Evolutionary conservation across 53 echinoderm and acorn worm species (phyloP), one percentile per base, ranked within the genome.

Genomic region (Temnopleurus reevesii): DNA sequence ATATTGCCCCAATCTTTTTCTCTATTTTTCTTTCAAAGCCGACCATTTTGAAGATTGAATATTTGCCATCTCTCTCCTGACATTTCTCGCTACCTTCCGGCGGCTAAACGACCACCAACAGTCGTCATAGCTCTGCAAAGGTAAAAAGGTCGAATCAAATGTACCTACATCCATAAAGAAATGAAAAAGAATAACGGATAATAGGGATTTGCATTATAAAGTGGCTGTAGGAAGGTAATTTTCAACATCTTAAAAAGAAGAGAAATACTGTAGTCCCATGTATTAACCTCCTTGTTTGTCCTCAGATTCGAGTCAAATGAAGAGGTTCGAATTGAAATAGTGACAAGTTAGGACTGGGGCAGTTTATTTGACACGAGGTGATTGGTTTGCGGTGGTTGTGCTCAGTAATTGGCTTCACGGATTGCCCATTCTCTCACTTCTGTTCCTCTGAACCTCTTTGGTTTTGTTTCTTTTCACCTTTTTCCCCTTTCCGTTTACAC

Each of bases 321-420:
- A 66, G n/a, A 66, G 66, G 66, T 41, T 66, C 8, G 36, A 66
- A 41, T 66, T 41, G 41, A 66, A 66, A 38, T 38, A 66, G 35
- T 66, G 66, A 66, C 66, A 66, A 18, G 66, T 36, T 66, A 21
- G 36, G 66, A 66, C 41, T n/a, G 66, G 41, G 66, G 66, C 66
- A 41, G 35, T 66, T 66, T 66, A 41, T 66, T 66, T 66, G 66
- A 38, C 66, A 41, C 27, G 6, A 3, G 38, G 41, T 66, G 41
- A 38, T 66, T 66, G 66, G 61, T 61, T 66, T 66, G 66, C 66
- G 66, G 66, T 66, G 66, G 66, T 66, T 66, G 66, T 41, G 66
- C 31, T 27, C n/a, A 21, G 66, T 66, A 66, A 66, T 66, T 66
- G 66, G 66, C 66, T 66, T 41, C 66, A 66, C 66, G 66, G 66